Evolutionary conservation across 1,140 invertebrate genomes (phyloP), one percentile per base, ranked within the genome.

Genomic region (Rhyzopertha dominica): DNA sequence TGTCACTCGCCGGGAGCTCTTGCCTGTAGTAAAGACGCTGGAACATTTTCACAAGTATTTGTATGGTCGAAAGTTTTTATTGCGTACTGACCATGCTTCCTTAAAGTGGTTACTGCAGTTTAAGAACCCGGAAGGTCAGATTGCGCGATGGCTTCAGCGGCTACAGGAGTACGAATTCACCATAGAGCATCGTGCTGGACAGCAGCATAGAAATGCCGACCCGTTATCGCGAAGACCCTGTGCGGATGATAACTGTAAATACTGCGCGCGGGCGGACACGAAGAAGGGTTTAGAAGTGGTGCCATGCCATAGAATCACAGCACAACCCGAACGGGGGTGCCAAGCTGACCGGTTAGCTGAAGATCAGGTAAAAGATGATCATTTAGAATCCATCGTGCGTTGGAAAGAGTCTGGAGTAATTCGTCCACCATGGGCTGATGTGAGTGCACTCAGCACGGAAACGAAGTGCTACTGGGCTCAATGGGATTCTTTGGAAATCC

Each of bases 21-120:
- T 47, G 14, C 13, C 30, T 4, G 42, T 46, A 1, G 24, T 46
- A n/a, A 31, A 39, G 35, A 17, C 29, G 1, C 3, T 47, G 29
- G 20, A 41, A 25, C 20, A 42, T 26, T 47, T 47, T 19, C 25
- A 43, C 18, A n/a, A 43, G 35, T 47, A 47, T 28, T n/a, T 43
- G 8, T 41, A 41, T 36, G 45, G 45, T n/a, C 12, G 19, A 4
- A 9, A 35, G 12, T 43, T 47, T 16, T 18, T 42, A 4, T 10
- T 43, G n/a, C 22, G 39, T 18, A 47, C 39, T 10, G 45, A 47
- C 24, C 38, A 32, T 16, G 43, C 43, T 30, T 13, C 23, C 3
- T 18, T 41, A n/a, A n/a, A n/a, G n/a, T n/a, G 52, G 4, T 32
- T 76, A 5, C 26, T 61, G 1, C 39, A 51, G 9, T 63, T 63